Base-by-base conservation (phyloP, 1,140 invertebrate species). In the Dendrolimus kikuchii region DNA sequence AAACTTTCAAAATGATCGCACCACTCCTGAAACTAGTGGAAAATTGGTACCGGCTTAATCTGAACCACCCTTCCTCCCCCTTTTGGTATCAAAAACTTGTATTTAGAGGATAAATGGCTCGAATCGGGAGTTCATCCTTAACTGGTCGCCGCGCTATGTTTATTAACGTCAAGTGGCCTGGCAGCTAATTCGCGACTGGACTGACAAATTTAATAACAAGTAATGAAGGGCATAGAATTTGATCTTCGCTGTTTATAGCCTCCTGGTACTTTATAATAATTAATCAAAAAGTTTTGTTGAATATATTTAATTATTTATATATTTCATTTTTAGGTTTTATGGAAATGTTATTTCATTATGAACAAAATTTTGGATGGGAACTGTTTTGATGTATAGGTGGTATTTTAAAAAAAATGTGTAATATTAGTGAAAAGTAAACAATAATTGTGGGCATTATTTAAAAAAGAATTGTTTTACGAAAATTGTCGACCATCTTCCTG, bases 131-230 rank as follows among this genome's bases (percentile, higher is more conserved):
- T 39, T 53, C 57, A 44, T n/a, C 41, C 8, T 51, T 40, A 40
- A 41, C 44, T 58, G 47, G 51, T 57, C 39, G 7, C 38, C 2
- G 46, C 51, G 55, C 53, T 52, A 61, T 61, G 62, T 64, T 60
- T 64, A 64, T 65, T 65, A 60, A 60, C 60, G 60, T 62, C 60
- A 62, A 60, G 60, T 58, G 58, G 48, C 53, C 45, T 57, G 54
- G 57, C 52, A 51, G 60, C 55, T 62, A 68, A 68, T 65, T 62
- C 50, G 60, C 55, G 58, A 46, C 53, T 50, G 51, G 60, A 62
- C 55, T 57, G 63, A 65, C 62, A 62, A 65, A 68, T 68, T 68
- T 58, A 60, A 65, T 67, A 64, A 67, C 48, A 56, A 63, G 51
- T 63, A 59, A 57, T 55, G 55, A 60, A 55, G 51, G 52, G 49